Conservation (phyloP, 2,113 vertebrate genomes). For the Phrynocephalus versicolor region DNA sequence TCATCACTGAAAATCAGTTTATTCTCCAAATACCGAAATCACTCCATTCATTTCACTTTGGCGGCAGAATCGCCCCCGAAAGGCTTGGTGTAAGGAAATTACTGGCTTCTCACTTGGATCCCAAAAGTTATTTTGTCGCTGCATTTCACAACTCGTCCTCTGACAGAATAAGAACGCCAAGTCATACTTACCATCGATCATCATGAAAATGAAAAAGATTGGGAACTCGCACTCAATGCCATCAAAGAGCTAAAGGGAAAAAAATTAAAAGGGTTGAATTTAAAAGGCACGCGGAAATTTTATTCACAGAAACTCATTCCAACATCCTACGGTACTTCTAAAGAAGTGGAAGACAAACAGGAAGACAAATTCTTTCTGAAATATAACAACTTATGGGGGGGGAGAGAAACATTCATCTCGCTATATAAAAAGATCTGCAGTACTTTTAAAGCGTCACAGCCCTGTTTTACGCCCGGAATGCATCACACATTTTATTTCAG, state of each 20-base stretch:
- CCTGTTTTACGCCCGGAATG: conserved; percentile 22
- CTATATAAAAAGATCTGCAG: not conserved
- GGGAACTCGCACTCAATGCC: conserved; percentile 99
- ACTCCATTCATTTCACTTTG: not conserved
- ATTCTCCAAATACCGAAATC: conserved; percentile 24
- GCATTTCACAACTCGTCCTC: conserved; percentile 14
- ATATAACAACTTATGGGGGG: not conserved
- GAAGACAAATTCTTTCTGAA: conserved; percentile 33
- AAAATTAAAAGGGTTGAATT: conserved; percentile 46
- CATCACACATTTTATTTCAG: conserved; percentile 13
- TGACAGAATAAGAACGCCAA: conserved; percentile 36
- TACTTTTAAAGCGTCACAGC: not conserved
- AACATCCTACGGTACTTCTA: not conserved
- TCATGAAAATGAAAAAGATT: conserved; percentile 98
- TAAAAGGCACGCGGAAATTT: conserved; percentile 37
- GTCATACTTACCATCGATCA: conserved; percentile 94
- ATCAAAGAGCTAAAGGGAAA: conserved; percentile 89
- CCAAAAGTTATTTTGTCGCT: not conserved
- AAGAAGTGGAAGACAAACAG: conserved; percentile 16
- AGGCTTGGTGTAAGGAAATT: not conserved
- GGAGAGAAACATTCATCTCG: not conserved
- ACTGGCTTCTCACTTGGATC: not conserved
- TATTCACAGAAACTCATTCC: conserved; percentile 7
- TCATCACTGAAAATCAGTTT: not conserved
- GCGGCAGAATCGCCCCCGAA: conserved; percentile 11